phyloP scores from a whole-genome alignment of 2,888 invertebrate species.

The Sceliomorpha sp. region DNA sequence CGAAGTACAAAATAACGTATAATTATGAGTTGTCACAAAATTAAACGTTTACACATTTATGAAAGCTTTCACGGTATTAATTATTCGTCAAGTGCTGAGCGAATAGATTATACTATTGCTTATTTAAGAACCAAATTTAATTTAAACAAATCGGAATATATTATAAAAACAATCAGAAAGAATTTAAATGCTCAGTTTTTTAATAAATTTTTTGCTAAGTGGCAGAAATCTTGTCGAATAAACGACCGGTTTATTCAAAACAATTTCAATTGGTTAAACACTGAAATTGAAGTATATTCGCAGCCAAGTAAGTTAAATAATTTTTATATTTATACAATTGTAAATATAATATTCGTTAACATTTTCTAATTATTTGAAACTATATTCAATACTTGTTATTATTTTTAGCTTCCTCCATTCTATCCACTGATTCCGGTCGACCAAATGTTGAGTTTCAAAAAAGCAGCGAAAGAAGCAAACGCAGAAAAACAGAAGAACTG shows the following conservation, averaged over 20 bases:
- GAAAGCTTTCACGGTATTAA: not conserved
- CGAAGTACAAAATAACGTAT: no score
- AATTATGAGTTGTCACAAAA: no score
- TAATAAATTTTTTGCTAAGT: not conserved
- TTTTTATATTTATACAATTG: not conserved
- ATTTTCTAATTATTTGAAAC: not conserved
- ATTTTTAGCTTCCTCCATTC: not conserved
- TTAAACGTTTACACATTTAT: not conserved
- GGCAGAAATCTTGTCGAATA: constrained; percentile 1
- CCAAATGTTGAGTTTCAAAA: constrained; percentile 7
- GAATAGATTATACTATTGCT: not conserved
- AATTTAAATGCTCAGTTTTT: not conserved
- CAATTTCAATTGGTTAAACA: not conserved
- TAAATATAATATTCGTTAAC: not conserved
- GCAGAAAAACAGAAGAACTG: constrained; percentile 5
- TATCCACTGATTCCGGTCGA: constrained; percentile 2
- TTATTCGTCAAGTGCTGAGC: not conserved
- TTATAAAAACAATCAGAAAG: not conserved
- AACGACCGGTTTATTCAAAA: not conserved
- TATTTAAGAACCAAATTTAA: not conserved
- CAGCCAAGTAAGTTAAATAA: not conserved
- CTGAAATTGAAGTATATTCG: not conserved
- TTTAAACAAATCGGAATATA: not conserved
- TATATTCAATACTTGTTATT: not conserved
- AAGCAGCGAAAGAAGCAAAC: constrained; percentile 3